A percentile compares a stretch with the other conserved stretches of the same genome.
These are phyloP conservation scores for Noctua fimbriata DNA, from an alignment of 2,888 invertebrate species.

Conservation along the genomic window DNA sequence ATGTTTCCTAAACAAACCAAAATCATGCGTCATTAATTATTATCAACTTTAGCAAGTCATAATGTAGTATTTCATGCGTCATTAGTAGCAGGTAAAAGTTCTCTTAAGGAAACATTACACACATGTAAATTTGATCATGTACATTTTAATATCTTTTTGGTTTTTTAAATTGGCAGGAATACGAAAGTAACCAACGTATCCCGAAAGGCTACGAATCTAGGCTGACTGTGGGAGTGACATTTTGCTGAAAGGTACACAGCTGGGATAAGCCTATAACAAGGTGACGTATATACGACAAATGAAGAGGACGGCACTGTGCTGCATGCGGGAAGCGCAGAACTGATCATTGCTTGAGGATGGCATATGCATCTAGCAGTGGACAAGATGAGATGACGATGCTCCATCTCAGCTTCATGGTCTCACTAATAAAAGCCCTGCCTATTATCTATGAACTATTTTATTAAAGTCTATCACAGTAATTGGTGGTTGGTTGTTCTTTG, in stretches of 20 bases:
- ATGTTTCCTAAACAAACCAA: neutral
- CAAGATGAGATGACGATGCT: neutral
- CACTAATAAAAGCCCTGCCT: neutral
- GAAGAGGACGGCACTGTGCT: neutral
- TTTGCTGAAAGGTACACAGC: neutral
- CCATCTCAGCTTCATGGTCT: no score
- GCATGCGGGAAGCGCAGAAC: neutral
- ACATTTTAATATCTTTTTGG: no score
- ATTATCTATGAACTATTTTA: constrained; percentile 1
- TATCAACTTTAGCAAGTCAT: neutral
- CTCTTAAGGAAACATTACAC: neutral
- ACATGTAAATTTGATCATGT: neutral
- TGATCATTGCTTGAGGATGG: neutral
- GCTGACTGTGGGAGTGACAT: neutral
- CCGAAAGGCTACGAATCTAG: neutral
- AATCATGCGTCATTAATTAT: neutral
- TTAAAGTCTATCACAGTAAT: neutral
- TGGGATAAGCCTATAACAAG: neutral
- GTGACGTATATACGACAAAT: neutral
- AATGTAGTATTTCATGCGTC: neutral
- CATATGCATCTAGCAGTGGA: neutral
- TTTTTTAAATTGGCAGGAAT: no score
- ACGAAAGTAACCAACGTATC: neutral
- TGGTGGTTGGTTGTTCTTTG: neutral
- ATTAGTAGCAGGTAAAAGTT: neutral